These are phyloP conservation scores for Grapholita molesta DNA, from an alignment of 1,140 invertebrate species.

Conservation along the genomic window DNA sequence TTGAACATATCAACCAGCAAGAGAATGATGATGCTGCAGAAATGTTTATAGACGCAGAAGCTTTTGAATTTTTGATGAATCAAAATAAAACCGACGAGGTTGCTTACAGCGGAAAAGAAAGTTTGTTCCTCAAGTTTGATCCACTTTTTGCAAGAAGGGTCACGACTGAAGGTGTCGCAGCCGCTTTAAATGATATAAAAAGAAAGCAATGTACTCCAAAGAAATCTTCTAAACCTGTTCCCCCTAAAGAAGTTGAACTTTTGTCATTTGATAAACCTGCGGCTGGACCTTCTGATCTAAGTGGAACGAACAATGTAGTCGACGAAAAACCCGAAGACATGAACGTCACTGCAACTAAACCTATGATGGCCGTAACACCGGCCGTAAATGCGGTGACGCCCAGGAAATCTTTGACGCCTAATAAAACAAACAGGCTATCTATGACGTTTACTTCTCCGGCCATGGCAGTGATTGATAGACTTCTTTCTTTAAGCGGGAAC, in stretches of 20 bases:
- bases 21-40: conserved; percentile 49
- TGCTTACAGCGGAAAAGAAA: conserved; percentile 66
- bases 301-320: conserved; percentile 23
- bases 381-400: conserved; percentile 53
- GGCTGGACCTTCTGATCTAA: conserved; percentile 35
- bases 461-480: conserved; percentile 69
- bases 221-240: conserved; percentile 27
- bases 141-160: conserved; percentile 65
- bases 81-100: conserved; percentile 61
- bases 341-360: conserved; percentile 48
- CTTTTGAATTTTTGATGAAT: conserved; percentile 67
- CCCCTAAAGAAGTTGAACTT: conserved; percentile 17
- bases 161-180: conserved; percentile 52
- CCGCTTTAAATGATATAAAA: conserved; percentile 49
- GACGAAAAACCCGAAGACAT: conserved; percentile 43
- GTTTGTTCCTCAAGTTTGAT: conserved; percentile 69
- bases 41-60: conserved; percentile 68
- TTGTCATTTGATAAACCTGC: conserved; percentile 20
- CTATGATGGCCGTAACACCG: conserved; percentile 68
- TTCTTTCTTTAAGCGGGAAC: conserved; percentile 62
- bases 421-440: conserved; percentile 57
- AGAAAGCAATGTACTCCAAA: conserved; percentile 59
- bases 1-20: conserved; percentile 40
- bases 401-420: conserved; percentile 48
- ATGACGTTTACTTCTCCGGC: conserved; percentile 67